These are phyloP conservation scores for Sturmia bella DNA, from an alignment of 2,888 invertebrate species.

Conservation along the genomic window DNA sequence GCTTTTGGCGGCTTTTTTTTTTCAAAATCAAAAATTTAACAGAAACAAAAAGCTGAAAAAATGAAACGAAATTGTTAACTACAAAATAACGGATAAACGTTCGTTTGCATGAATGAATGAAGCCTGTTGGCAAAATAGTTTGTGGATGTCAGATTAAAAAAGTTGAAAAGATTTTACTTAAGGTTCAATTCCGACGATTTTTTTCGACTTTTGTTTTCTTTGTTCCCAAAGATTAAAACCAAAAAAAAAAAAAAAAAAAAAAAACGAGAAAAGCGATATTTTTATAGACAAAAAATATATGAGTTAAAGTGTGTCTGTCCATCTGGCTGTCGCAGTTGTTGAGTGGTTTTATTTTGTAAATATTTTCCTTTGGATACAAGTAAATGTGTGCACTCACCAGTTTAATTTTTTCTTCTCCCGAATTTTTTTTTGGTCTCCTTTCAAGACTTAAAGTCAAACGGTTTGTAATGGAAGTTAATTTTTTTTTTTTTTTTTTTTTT, in stretches of 20 bases:
- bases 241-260: too few relatives aligned
- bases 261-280: conserved; percentile 22
- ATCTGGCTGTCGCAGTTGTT: conserved; percentile 29
- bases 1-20: conserved; percentile 59
- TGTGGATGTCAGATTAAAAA: conserved; percentile 60
- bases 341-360: conserved; percentile 8
- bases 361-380: conserved; percentile 30
- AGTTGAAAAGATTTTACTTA: conserved; percentile 53
- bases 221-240: conserved; percentile 28
- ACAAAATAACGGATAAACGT: conserved; percentile 43
- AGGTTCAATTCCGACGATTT: conserved; percentile 21
- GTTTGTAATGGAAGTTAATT: conserved; percentile 59
- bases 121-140: conserved; percentile 23
- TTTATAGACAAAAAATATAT: conserved; percentile 18
- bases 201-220: conserved; percentile 10
- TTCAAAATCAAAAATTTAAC: conserved; percentile 19
- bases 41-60: neutral
- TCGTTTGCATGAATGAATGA: conserved; percentile 21
- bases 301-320: neutral
- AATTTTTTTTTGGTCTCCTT: conserved; percentile 2
- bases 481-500: conserved; percentile 29
- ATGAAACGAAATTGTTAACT: conserved; percentile 9
- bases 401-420: conserved; percentile 27
- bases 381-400: conserved; percentile 68
- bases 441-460: conserved; percentile 57